phyloP scores from a whole-genome alignment of 1,140 invertebrate genomes.

The Lycorma delicatula region DNA sequence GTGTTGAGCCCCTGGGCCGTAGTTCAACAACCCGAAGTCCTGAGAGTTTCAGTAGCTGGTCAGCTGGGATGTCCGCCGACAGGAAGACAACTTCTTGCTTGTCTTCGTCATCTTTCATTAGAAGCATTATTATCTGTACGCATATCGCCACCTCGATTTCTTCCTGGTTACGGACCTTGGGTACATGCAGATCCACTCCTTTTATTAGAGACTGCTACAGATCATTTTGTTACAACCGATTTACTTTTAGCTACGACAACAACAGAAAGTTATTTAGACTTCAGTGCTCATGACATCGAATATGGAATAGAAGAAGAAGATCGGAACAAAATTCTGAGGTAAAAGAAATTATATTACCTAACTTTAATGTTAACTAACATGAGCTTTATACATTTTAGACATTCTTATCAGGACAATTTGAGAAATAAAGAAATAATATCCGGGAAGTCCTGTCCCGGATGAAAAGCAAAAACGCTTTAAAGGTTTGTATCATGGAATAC shows the following conservation, averaged over 20 bases:
- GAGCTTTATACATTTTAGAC: no score
- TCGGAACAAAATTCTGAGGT: conserved; percentile 28
- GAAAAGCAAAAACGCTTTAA: no score
- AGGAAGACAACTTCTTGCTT: neutral
- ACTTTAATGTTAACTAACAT: no score
- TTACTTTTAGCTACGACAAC: conserved; percentile 60
- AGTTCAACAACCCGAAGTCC: conserved; percentile 59
- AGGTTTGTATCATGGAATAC: no score
- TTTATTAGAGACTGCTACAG: conserved; percentile 56
- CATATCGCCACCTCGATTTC: conserved; percentile 44
- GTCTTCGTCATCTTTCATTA: conserved; percentile 35
- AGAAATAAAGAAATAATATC: no score
- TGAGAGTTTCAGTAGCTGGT: conserved; percentile 60
- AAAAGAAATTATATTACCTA: no score
- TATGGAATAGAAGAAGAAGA: conserved; percentile 57
- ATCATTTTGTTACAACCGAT: conserved; percentile 57
- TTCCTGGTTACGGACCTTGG: conserved; percentile 52
- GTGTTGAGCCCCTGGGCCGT: conserved; percentile 76
- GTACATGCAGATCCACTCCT: conserved; percentile 44
- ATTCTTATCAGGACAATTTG: no score
- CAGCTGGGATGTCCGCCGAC: conserved; percentile 48
- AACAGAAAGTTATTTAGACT: conserved; percentile 66
- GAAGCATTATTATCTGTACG: conserved; percentile 51
- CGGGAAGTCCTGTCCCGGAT: no score
- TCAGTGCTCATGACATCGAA: conserved; percentile 63